phyloP scores from a whole-genome alignment of 2,888 invertebrate species.

The Pegoplata infirma region DNA sequence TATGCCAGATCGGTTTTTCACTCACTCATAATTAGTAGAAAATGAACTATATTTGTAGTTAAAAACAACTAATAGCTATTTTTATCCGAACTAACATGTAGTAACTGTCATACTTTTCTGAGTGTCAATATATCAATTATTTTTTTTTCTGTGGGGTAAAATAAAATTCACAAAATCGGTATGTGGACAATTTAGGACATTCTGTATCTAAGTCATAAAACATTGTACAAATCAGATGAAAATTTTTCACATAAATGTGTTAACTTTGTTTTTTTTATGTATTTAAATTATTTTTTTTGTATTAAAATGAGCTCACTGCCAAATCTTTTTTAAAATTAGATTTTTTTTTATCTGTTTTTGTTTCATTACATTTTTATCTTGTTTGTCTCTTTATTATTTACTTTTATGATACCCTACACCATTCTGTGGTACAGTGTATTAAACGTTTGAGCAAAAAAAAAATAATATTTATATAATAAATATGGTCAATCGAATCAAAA shows the following conservation, averaged over 20 bases:
- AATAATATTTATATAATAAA: no score
- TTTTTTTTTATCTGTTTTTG: background rate
- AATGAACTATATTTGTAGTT: no score
- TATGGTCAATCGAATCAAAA: no score
- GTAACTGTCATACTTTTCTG: background rate
- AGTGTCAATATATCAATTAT: no score
- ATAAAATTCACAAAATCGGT: no score
- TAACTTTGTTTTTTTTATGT: slow-evolving; percentile 5
- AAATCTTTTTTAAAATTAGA: slow-evolving; percentile 19
- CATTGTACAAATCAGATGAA: background rate
- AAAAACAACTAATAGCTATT: background rate
- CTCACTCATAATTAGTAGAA: no score
- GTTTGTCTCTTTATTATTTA: background rate
- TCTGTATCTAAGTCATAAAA: background rate
- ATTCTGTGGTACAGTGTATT: background rate
- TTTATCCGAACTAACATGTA: background rate
- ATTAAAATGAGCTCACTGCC: slow-evolving; percentile 38
- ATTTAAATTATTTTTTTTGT: slow-evolving; percentile 6
- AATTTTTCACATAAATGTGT: slow-evolving; percentile 11
- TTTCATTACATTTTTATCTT: slow-evolving; percentile 1
- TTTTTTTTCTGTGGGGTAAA: no score
- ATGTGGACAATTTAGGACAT: no score
- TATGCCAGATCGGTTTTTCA: no score
- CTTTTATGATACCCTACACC: slow-evolving; percentile 6
- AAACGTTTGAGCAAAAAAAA: no score